A percentile compares a stretch with the other conserved stretches of the same genome.
Conservation (phyloP, 2,113 vertebrate genomes). For the Indicator indicator region DNA sequence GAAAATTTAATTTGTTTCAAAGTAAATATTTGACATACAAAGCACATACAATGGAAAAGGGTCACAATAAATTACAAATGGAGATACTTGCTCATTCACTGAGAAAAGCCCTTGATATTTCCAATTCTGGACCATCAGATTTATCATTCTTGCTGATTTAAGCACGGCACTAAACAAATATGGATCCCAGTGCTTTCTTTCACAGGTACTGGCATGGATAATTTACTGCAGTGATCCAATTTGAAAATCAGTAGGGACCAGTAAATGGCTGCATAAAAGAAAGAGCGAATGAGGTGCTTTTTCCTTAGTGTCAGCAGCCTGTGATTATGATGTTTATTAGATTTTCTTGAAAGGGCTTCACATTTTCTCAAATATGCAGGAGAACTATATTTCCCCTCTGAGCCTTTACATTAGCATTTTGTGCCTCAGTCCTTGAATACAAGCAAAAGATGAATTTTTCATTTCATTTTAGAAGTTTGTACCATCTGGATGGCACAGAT, state of each 20-base stretch:
- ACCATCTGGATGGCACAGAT: conserved; percentile 60
- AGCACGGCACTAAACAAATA: conserved; percentile 83
- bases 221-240: conserved; percentile 85
- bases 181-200: conserved; percentile 80
- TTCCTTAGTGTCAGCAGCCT: conserved; percentile 86
- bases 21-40: conserved; percentile 81
- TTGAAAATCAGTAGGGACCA: conserved; percentile 84
- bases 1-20: conserved; percentile 80
- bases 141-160: conserved; percentile 89
- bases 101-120: conserved; percentile 80
- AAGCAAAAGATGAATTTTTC: conserved; percentile 80
- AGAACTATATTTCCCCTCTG: conserved; percentile 82
- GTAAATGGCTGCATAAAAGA: conserved; percentile 81
- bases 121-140: conserved; percentile 81
- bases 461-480: conserved; percentile 80
- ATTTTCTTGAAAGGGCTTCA: conserved; percentile 84
- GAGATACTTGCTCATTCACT: conserved; percentile 74
- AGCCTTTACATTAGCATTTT: conserved; percentile 83
- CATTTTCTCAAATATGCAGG: conserved; percentile 85
- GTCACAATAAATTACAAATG: conserved; percentile 78
- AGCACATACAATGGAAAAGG: conserved; percentile 74
- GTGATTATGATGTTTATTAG: conserved; percentile 85
- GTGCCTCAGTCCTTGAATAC: conserved; percentile 74
- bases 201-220: conserved; percentile 79
- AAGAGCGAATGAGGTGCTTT: conserved; percentile 81